Percentiles rank a stretch among this genome's conserved stretches.
Conservation (phyloP, 1,140 invertebrate species). For the Oryctes rhinoceros region DNA sequence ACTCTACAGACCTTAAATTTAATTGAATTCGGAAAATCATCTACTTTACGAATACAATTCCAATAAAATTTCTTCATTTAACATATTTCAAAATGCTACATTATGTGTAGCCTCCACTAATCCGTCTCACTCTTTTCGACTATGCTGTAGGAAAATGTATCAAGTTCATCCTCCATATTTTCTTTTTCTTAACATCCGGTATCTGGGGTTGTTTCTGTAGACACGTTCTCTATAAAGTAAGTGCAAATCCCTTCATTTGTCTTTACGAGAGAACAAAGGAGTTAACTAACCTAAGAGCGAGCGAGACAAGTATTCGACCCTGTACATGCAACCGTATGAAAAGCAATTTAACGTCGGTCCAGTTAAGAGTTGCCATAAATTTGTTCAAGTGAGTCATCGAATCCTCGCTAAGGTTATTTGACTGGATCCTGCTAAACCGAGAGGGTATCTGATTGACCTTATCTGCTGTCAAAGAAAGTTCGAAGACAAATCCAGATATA, state of each 20-base stretch:
- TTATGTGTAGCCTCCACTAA: too few relatives aligned
- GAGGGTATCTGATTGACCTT: constrained; percentile 45
- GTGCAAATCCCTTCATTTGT: constrained; percentile 60
- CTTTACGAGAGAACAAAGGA: constrained; percentile 58
- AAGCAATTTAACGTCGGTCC: constrained; percentile 48
- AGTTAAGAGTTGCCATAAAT: constrained; percentile 51
- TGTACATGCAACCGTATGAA: constrained; percentile 47
- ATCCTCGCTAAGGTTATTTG: constrained; percentile 42
- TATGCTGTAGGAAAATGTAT: background rate
- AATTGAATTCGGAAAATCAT: too few relatives aligned
- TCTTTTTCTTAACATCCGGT: background rate
- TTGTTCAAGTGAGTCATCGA: constrained; percentile 53
- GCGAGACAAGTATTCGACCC: constrained; percentile 40
- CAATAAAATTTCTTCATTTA: too few relatives aligned
- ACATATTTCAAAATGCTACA: too few relatives aligned
- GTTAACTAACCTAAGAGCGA: constrained; percentile 55
- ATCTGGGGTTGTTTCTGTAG: constrained; percentile 12
- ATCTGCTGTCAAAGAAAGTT: constrained; percentile 39
- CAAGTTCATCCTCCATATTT: background rate
- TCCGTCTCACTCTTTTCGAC: background rate
- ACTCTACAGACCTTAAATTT: too few relatives aligned
- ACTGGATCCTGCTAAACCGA: constrained; percentile 44
- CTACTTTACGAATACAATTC: too few relatives aligned
- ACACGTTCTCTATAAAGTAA: constrained; percentile 55
- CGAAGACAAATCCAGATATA: constrained; percentile 39